Base-by-base conservation (phyloP, 2,888 invertebrate genomes). In the Muscina levida region DNA sequence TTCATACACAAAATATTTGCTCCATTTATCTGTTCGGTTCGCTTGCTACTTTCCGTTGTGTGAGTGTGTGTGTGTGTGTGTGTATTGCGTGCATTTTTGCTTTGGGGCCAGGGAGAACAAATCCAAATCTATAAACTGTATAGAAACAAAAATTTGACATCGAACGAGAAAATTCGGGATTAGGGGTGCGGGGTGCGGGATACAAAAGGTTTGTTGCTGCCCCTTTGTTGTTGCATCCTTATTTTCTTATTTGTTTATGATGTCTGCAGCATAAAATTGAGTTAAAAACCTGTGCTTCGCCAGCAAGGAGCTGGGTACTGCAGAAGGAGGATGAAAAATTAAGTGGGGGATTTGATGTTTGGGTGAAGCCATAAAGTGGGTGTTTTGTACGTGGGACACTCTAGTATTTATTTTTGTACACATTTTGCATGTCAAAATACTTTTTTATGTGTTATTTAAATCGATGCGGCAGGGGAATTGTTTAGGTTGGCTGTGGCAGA, bases 171-270 rank as follows among this genome's bases (percentile, higher is more conserved):
- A 48, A 48, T 17, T 48, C 48, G 15, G 42, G n/a, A n/a, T n/a
- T n/a, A n/a, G n/a, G n/a, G n/a, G n/a, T n/a, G n/a, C n/a, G n/a
- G n/a, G n/a, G n/a, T n/a, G n/a, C n/a, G n/a, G n/a, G n/a, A n/a
- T n/a, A 62, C 39, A 59, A 59, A 57, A 62, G 42, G 22, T 62
- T 62, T 39, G 11, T 17, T n/a, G n/a, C n/a, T n/a, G n/a, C n/a
- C n/a, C n/a, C n/a, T n/a, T 8, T 31, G 31, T 31, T 62, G 44
- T 24, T 44, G 17, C 13, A 59, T 62, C 62, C 39, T 62, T 8
- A 31, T 42, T 46, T 46, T 13, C 5, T 31, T 62, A 24, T 53
- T 53, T 53, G 24, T 65, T 65, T 26, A 46, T 65, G 65, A 26
- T 65, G 46, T 22, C n/a, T 46, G 13, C 46, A 6, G 15, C 65